Evolutionary conservation across 2,797 vertebrate species (phyloP).

Genomic region (Apogon hyalosoma): DNA sequence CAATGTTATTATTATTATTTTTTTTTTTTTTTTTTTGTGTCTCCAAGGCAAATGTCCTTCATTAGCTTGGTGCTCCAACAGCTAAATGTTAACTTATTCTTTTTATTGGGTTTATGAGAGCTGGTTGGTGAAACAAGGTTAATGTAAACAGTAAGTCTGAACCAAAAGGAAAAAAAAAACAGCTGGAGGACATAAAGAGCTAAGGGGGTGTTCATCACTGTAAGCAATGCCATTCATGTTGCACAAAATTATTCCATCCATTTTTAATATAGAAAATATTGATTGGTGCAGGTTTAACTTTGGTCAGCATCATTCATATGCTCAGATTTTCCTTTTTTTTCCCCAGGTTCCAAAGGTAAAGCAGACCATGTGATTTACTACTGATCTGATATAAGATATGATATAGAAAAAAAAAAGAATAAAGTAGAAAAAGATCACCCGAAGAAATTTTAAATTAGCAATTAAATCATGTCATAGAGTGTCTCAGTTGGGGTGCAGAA

Average conservation of each 20-base stretch:
- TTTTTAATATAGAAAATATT: slow-evolving; percentile 16
- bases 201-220: neutral
- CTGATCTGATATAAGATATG: slow-evolving; percentile 14
- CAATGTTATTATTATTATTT: no score
- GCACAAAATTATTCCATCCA: neutral
- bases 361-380: slow-evolving; percentile 10
- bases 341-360: neutral
- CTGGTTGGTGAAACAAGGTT: slow-evolving; percentile 5
- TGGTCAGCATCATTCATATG: neutral
- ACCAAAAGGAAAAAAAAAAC: slow-evolving; percentile 11
- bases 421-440: slow-evolving; percentile 27
- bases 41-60: no score
- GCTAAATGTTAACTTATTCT: no score
- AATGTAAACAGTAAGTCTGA: slow-evolving; percentile 12
- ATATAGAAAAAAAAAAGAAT: slow-evolving; percentile 27
- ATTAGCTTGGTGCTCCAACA: no score
- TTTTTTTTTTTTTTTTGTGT: no score
- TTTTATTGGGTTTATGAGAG: neutral
- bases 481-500: slow-evolving; percentile 40
- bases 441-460: slow-evolving; percentile 36
- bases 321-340: slow-evolving; percentile 8
- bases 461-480: slow-evolving; percentile 23
- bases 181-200: no score
- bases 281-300: slow-evolving; percentile 15
- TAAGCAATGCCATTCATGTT: neutral